Evolutionary conservation across 92 coral and sea anemone genomes (phyloP).

Genomic region (Micromussa lordhowensis): DNA sequence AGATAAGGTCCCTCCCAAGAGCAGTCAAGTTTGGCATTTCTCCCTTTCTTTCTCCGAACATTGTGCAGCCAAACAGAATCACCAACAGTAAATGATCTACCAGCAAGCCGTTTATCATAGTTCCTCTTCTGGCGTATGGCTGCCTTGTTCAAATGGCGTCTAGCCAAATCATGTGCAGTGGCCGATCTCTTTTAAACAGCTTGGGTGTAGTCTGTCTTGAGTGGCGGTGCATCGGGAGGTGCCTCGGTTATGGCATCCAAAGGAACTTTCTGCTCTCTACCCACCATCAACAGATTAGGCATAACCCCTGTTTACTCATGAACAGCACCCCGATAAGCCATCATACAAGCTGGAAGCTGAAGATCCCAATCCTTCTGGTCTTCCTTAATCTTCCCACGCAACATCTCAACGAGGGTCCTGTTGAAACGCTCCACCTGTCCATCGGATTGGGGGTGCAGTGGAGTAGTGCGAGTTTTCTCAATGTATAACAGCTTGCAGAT

Average conservation of each 20-base stretch:
- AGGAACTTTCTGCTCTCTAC: background rate
- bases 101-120: slow-evolving; percentile 3
- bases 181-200: no score
- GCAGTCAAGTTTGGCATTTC: background rate
- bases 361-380: background rate
- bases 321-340: slow-evolving; percentile 30
- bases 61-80: slow-evolving; percentile 1
- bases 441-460: no score
- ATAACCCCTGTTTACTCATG: slow-evolving; percentile 12
- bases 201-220: background rate
- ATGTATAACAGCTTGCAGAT: no score
- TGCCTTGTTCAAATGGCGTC: no score
- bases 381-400: slow-evolving; percentile 32
- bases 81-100: background rate
- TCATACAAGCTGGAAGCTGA: slow-evolving; percentile 29
- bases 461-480: no score
- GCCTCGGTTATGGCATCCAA: background rate
- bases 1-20: no score
- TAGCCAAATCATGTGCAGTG: no score
- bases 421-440: slow-evolving; percentile 19
- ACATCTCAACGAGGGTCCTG: slow-evolving; percentile 27
- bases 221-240: background rate
- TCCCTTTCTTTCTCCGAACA: slow-evolving; percentile 1
- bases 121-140: background rate
- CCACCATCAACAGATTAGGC: slow-evolving; percentile 17